Evolutionary conservation across 2,113 vertebrate genomes (phyloP), one percentile per base, ranked within the genome.

Genomic region (Helogale parvula): DNA sequence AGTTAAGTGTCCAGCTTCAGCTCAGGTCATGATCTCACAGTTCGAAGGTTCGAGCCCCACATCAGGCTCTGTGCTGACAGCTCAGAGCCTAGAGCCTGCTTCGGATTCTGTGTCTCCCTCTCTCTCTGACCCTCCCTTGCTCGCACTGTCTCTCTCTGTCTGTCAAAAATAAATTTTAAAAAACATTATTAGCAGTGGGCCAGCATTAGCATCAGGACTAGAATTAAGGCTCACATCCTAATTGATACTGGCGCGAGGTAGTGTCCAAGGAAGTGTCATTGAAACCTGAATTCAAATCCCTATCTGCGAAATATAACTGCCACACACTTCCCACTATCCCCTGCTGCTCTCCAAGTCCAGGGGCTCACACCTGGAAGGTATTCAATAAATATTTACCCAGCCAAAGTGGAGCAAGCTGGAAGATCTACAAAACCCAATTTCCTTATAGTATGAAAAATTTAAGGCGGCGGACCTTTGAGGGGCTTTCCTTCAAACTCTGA

Each of bases 341-440:
- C 0, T 82, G 19, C 50, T 65, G 14, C 57, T 41, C 15, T 29
- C 19, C 29, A 72, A 60, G 68, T 27, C 54, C 50, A 65, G 81
- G 5, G 29, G 3, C 45, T 84, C 45, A 65, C 38, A 89, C 29
- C 74, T 92, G 54, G 29, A 88, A 94, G 17, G 52, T 29, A 68
- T 71, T 90, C 15, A 71, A 50, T 66, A 90, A 60, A 87, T 89
- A 89, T 65, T 88, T 66, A 57, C 41, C 50, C 50, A 71, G 41
- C 38, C 63, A 82, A 83, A 96, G 33, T 29, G 45, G 45, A 94
- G 23, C 52, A 82, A 77, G 84, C 45, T 65, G 5, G 41, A 93
- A 93, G 92, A 93, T 35, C 17, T 60, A 23, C 88, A 91, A 87
- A 96, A 94, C 76, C 74, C 87, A 91, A 63, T 86, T 90, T 90